Conservation (phyloP, 2,113 vertebrate genomes). For the Ranitomeya variabilis region DNA sequence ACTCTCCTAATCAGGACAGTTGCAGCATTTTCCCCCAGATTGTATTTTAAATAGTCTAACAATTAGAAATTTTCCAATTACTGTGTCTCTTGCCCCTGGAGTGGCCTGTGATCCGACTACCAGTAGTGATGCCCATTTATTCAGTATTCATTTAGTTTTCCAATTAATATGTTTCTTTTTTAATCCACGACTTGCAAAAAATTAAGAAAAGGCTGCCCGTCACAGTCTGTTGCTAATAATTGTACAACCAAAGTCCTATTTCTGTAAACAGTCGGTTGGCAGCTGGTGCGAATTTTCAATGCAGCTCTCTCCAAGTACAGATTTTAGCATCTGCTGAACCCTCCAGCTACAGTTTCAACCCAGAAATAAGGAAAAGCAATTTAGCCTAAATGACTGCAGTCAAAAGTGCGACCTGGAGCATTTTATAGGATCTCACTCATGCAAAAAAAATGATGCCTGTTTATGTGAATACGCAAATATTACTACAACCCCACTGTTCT, state of each 20-base stretch:
- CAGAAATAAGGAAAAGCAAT: slow-evolving; percentile 36
- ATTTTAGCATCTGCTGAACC: slow-evolving; percentile 47
- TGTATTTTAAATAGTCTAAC: not conserved
- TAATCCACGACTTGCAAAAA: not conserved
- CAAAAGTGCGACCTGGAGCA: slow-evolving; percentile 34
- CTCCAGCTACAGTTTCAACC: slow-evolving; percentile 41
- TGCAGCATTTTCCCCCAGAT: not conserved
- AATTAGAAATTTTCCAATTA: not conserved
- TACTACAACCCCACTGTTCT: slow-evolving; percentile 13
- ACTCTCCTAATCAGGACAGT: too few species aligned
- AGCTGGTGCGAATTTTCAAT: slow-evolving; percentile 9
- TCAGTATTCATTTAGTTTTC: not conserved
- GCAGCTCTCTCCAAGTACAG: slow-evolving; percentile 24
- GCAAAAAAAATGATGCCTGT: slow-evolving; percentile 4
- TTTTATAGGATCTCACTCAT: slow-evolving; percentile 23
- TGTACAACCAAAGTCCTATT: slow-evolving; percentile 2
- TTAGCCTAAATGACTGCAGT: slow-evolving; percentile 36
- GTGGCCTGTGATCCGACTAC: too few species aligned
- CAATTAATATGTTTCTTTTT: slow-evolving; percentile 15
- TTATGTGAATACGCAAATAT: slow-evolving; percentile 16
- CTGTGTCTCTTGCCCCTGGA: not conserved
- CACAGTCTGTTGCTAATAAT: slow-evolving; percentile 20
- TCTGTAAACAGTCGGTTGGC: slow-evolving; percentile 34
- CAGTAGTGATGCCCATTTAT: not conserved
- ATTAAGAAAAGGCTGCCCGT: not conserved